Base-by-base conservation (phyloP, 2,888 invertebrate species). In the Drosophila hamatofila region DNA sequence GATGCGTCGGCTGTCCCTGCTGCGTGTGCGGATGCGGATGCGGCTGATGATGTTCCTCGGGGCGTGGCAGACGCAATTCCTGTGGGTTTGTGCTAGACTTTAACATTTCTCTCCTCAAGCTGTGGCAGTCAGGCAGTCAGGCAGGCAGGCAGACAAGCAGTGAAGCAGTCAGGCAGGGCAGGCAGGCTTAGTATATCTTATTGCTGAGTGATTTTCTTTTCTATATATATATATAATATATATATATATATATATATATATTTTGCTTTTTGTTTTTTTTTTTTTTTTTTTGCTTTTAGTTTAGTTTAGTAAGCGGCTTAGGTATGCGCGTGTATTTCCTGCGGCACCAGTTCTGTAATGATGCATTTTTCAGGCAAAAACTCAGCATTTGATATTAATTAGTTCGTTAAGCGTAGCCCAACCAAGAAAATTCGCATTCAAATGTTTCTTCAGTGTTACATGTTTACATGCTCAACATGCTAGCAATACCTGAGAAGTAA, bases 61-160 rank as follows among this genome's bases (percentile, higher is more conserved):
- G 88, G 67, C 91, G 90, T 84, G 90, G 88, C 88, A 92, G 90
- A 79, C 92, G 92, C 85, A 91, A 85, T 91, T 92, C 92, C 90
- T 92, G 92, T 82, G 90, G 86, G 75, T 90, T 90, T 74, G 91
- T 87, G 78, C 90, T 90, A 81, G 92, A 92, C 88, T 92, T 92
- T 82, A 92, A 84, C 92, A 92, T 92, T 82, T 80, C 88, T 75
- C 75, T 75, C 66, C 67, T 75, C 75, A 46, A 41, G 54, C 73
- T 71, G 68, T 69, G 72, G 76, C 56, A 74, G 70, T 56, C 60
- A 37, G 57, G 33, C 68, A 66, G 65, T n/a, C 39, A 49, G 60
- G 62, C 69, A 30, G 25, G 55, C 76, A 59, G 68, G 61, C 79
- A 61, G 74, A 56, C 44, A 41, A 54, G 52, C 54, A 75, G 52